Evolutionary conservation across 2,888 invertebrate species (phyloP).

Genomic region (Pristionchus arcanus): DNA sequence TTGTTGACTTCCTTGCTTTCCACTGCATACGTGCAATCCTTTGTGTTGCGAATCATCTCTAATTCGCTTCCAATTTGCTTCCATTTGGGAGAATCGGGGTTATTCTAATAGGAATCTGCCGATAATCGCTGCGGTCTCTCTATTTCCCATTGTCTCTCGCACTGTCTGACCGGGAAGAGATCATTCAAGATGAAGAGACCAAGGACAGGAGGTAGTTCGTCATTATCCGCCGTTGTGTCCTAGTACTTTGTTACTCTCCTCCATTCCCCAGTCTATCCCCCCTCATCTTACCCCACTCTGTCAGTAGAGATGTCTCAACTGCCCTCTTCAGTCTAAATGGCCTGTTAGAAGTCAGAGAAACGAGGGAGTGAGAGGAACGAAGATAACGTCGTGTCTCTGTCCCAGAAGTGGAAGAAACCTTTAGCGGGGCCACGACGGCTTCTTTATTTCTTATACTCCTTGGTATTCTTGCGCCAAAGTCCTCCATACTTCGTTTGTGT

Average conservation of each 20-base stretch:
- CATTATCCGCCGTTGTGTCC: constrained; percentile 18
- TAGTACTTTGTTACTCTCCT: not conserved
- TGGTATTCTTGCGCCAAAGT: not conserved
- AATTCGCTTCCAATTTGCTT: not conserved
- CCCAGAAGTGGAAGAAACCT: not conserved
- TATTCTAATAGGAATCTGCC: not conserved
- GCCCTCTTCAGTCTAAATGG: not conserved
- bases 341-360: not conserved
- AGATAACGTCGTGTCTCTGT: not conserved
- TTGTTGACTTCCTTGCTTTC: too few relatives aligned
- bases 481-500: not conserved
- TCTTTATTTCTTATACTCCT: not conserved
- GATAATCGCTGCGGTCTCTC: not conserved
- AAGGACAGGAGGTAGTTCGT: not conserved
- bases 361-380: not conserved
- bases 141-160: not conserved
- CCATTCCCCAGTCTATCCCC: not conserved
- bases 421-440: not conserved
- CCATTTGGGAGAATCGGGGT: not conserved
- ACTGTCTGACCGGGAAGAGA: not conserved
- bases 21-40: not conserved
- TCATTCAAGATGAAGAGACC: not conserved
- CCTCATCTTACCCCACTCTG: constrained; percentile 3
- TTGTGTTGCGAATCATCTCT: not conserved
- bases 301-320: not conserved